Percentiles rank a stretch among this genome's conserved stretches.
Evolutionary conservation across 2,888 invertebrate species (phyloP).

Genomic region (Tenthredo livida): DNA sequence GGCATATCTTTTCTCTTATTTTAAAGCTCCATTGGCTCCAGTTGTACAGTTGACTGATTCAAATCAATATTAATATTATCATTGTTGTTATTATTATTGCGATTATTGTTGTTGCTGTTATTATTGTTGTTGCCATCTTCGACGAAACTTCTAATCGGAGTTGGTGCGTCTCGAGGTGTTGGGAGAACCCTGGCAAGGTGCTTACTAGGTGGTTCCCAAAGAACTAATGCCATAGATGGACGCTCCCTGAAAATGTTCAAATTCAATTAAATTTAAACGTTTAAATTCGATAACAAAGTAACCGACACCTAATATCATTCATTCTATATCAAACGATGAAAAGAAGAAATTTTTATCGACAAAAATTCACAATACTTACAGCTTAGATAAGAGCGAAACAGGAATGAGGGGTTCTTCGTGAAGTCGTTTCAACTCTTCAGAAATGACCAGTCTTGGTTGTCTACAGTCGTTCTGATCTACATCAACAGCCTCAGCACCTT

Average conservation of each 20-base stretch:
- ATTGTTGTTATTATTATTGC: conserved; percentile 60
- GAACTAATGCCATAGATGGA: conserved; percentile 89
- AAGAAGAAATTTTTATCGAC: not conserved
- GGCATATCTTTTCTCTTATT: not conserved
- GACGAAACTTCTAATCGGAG: conserved; percentile 58
- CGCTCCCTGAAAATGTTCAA: conserved; percentile 80
- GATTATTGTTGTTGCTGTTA: conserved; percentile 62
- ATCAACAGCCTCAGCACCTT: conserved; percentile 60
- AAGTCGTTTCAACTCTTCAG: conserved; percentile 86
- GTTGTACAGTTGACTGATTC: conserved; percentile 63
- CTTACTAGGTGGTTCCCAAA: conserved; percentile 88
- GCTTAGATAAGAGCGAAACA: conserved; percentile 81
- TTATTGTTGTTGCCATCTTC: conserved; percentile 64
- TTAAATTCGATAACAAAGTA: not conserved
- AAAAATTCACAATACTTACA: conserved; percentile 66
- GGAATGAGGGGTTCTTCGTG: conserved; percentile 85
- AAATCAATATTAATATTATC: conserved; percentile 69
- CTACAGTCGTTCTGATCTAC: conserved; percentile 63
- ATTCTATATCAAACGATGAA: not conserved
- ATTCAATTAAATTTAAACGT: not conserved
- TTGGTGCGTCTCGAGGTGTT: conserved; percentile 62
- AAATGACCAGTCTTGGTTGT: conserved; percentile 80
- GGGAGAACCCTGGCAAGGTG: conserved; percentile 75
- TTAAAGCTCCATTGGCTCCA: conserved; percentile 75
- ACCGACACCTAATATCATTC: not conserved